Evolutionary conservation across 2,888 invertebrate genomes (phyloP).

Genomic region (Adineta ricciae): DNA sequence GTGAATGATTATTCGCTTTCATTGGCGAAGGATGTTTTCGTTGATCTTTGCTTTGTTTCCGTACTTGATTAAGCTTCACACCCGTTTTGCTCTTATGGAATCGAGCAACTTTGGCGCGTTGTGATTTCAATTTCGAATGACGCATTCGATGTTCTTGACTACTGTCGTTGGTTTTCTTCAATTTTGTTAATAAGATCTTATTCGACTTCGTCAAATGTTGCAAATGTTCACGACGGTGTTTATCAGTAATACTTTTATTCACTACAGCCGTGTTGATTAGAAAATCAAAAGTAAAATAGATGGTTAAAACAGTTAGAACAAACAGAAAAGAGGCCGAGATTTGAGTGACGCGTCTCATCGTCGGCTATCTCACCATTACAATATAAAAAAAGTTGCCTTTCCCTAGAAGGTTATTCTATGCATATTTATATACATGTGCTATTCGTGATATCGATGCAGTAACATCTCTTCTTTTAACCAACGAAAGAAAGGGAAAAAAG

Average conservation of each 20-base stretch:
- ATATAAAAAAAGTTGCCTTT: too few relatives aligned
- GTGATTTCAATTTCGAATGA: background rate
- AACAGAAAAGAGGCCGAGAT: background rate
- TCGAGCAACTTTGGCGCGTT: background rate
- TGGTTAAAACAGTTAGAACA: background rate
- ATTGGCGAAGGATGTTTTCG: background rate
- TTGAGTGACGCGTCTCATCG: background rate
- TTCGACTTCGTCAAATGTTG: background rate
- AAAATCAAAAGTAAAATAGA: slow-evolving; percentile 8
- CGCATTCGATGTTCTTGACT: background rate
- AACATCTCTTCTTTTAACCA: background rate
- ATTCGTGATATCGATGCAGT: background rate
- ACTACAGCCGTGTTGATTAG: background rate
- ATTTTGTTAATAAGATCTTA: background rate
- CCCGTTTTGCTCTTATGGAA: background rate
- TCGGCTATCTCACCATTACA: background rate
- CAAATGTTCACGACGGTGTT: background rate
- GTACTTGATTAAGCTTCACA: background rate
- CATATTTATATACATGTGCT: background rate
- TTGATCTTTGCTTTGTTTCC: background rate
- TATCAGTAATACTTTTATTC: background rate
- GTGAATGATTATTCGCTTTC: background rate
- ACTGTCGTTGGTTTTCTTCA: background rate
- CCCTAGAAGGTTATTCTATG: too few relatives aligned
- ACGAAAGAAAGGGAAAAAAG: background rate